Evolutionary conservation across 1,140 invertebrate species (phyloP).

Genomic region (Ceratina calcarata): DNA sequence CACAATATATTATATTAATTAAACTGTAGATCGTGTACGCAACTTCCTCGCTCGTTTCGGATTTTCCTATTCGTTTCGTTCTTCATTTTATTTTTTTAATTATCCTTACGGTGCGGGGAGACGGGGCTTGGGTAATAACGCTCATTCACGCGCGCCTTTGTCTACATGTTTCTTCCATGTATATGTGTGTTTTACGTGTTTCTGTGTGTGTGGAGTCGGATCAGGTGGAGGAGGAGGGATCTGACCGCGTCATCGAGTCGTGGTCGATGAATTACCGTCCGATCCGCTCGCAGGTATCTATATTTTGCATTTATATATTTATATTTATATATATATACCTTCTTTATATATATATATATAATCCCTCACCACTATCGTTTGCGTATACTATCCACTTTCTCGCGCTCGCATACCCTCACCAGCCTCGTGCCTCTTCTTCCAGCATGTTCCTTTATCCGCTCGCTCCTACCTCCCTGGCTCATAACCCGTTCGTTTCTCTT

Average conservation of each 20-base stretch:
- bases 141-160: constrained; percentile 16
- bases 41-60: constrained; percentile 37
- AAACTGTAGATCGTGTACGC: constrained; percentile 78
- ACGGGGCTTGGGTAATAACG: constrained; percentile 44
- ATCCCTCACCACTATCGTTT: constrained; percentile 42
- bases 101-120: constrained; percentile 66
- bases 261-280: constrained; percentile 42
- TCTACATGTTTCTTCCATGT: background rate
- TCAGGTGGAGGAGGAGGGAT: constrained; percentile 43
- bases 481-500: background rate
- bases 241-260: constrained; percentile 48
- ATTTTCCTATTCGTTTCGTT: constrained; percentile 41
- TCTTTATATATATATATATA: constrained; percentile 41
- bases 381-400: constrained; percentile 21
- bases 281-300: constrained; percentile 52
- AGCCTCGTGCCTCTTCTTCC: background rate
- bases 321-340: constrained; percentile 26
- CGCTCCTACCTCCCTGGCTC: background rate
- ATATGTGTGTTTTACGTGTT: background rate
- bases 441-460: background rate
- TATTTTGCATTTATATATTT: constrained; percentile 46
- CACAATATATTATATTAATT: constrained; percentile 79
- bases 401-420: constrained; percentile 16
- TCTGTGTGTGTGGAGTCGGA: constrained; percentile 23
- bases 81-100: constrained; percentile 61